Evolutionary conservation across 2,797 vertebrate genomes (phyloP), one percentile per base, ranked within the genome.

Genomic region (Parauchenoglanis ngamensis): DNA sequence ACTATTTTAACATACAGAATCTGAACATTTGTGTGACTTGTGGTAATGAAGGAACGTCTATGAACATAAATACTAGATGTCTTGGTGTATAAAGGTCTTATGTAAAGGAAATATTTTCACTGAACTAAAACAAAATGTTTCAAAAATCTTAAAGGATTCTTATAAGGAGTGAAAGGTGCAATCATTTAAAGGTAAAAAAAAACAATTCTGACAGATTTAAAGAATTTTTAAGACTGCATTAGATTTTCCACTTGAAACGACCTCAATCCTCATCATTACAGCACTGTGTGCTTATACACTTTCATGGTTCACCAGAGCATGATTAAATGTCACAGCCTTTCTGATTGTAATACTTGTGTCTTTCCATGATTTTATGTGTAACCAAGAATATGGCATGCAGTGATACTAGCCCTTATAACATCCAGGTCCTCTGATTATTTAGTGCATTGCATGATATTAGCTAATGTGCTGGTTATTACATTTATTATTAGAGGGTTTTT

Each of bases 281-380:
- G n/a, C 25, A 13, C 6, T 3, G 57, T 21, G 59, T 44, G 7
- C 78, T 61, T 40, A n/a, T 59, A 59, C 56, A 28, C 77, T 79
- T 79, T 79, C 31, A 59, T 46, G 6, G 40, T 63, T n/a, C 59
- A 63, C 57, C 79, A 63, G 13, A 63, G 28, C 59, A 63, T 81
- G 7, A 61, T 10, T 81, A 46, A 81, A 81, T 80, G 56, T 80
- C 77, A 40, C 78, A 80, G 57, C 12, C 11, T 15, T 61, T 61
- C 21, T 44, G 21, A 44, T 10, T 63, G 57, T 15, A 81, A 81
- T 81, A n/a, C 79, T 35, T 4, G 1, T 25, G 56, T 81, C 59
- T 4, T 35, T 79, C 28, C 7, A 81, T 81, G 76, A 46, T 21
- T 61, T 81, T 7, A 83, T 67, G 15, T 52, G n/a, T 67, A 67